Evolutionary conservation across 2,113 vertebrate genomes (phyloP).

Genomic region (Columba janthina): DNA sequence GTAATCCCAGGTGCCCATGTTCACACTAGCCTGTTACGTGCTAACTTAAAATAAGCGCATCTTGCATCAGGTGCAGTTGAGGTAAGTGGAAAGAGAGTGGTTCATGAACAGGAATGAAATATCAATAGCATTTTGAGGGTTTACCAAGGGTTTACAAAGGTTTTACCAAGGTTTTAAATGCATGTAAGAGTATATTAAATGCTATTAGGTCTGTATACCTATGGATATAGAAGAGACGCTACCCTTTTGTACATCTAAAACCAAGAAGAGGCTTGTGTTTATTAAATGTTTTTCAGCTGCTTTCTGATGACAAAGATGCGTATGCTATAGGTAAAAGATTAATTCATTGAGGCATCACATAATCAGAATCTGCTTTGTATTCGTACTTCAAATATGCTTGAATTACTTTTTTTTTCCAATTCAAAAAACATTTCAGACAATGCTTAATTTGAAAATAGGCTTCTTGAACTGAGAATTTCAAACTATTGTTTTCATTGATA

Average conservation of each 20-base stretch:
- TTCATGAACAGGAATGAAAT: not conserved
- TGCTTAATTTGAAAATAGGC: not conserved
- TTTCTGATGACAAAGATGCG: not conserved
- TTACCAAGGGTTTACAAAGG: not conserved
- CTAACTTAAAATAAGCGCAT: not conserved
- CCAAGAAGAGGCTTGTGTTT: not conserved
- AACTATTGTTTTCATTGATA: not conserved
- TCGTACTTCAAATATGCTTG: not conserved
- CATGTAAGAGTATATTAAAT: not conserved
- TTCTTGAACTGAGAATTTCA: slow-evolving; percentile 20
- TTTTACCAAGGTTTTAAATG: not conserved
- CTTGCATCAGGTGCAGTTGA: not conserved
- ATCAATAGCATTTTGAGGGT: not conserved
- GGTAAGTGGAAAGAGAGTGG: not conserved
- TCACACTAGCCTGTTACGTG: not conserved
- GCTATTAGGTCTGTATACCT: not conserved
- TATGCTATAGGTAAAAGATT: not conserved
- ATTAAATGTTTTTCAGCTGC: not conserved
- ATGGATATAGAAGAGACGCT: not conserved
- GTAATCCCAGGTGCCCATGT: not conserved
- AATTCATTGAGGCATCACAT: not conserved
- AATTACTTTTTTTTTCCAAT: not conserved
- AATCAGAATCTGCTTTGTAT: slow-evolving; percentile 15
- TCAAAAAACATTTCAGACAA: slow-evolving; percentile 5
- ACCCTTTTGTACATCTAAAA: not conserved